These are phyloP conservation scores for Passer domesticus DNA, from an alignment of 2,113 vertebrate genomes.

Conservation along the genomic window DNA sequence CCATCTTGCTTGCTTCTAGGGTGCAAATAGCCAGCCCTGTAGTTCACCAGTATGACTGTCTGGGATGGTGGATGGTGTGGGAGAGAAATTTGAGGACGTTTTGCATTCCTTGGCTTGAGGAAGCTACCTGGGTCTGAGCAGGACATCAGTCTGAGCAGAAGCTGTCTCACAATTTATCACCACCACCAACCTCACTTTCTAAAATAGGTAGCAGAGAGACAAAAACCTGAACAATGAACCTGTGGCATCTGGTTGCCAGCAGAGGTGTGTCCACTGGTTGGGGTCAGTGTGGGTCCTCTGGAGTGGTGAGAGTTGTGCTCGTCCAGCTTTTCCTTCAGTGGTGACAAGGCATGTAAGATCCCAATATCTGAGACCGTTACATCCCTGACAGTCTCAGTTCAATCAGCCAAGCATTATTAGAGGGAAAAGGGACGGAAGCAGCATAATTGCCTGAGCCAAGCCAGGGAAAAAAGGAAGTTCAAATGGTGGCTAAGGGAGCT, in stretches of 20 bases:
- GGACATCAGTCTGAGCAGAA: not conserved
- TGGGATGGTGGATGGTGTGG: fast-evolving
- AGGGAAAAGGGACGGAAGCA: not conserved
- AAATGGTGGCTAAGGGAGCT: not conserved
- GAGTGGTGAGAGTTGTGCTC: not conserved
- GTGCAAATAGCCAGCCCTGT: not conserved
- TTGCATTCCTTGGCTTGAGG: not conserved
- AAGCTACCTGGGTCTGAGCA: not conserved
- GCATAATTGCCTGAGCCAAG: not conserved
- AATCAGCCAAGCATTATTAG: not conserved
- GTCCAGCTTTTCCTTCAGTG: not conserved
- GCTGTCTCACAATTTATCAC: not conserved
- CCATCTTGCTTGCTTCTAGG: not conserved
- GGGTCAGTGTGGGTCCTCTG: not conserved
- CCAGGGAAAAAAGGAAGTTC: not conserved
- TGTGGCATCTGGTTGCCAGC: not conserved
- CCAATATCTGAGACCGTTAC: not conserved
- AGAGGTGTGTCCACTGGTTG: not conserved
- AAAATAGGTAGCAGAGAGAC: not conserved
- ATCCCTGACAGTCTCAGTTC: not conserved
- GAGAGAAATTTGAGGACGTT: not conserved
- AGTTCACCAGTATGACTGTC: not conserved
- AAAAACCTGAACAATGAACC: not conserved
- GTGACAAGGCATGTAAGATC: not conserved
- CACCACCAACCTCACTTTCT: not conserved